Conservation (phyloP, 2,797 vertebrate genomes). For the Dendrocincla tyrannina region DNA sequence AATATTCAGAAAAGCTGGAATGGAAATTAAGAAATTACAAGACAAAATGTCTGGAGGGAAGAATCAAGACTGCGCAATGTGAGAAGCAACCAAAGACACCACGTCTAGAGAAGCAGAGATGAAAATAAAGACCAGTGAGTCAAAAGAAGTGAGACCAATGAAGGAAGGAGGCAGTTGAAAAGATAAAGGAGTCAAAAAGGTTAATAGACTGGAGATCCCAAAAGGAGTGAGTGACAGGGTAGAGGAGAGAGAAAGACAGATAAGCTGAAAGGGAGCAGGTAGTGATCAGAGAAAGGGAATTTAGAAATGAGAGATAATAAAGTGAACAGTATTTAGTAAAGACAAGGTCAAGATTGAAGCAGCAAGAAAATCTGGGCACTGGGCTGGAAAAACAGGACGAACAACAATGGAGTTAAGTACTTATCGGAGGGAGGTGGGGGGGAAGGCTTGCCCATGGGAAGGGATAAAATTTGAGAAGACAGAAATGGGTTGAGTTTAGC, state of each 20-base stretch:
- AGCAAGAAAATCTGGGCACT: not conserved
- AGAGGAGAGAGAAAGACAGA: slow-evolving; percentile 51
- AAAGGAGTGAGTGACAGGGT: slow-evolving; percentile 58
- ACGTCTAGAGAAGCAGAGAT: not conserved
- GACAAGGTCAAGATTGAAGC: slow-evolving; percentile 52
- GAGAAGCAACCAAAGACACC: slow-evolving; percentile 5
- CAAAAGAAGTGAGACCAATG: slow-evolving; percentile 26
- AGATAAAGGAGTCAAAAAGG: slow-evolving; percentile 58
- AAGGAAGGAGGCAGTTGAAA: slow-evolving; percentile 31
- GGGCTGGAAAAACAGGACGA: slow-evolving; percentile 1
- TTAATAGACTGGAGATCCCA: slow-evolving; percentile 65
- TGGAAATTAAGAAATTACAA: slow-evolving; percentile 5
- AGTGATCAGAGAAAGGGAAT: slow-evolving; percentile 56
- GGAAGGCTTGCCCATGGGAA: not conserved
- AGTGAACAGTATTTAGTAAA: slow-evolving; percentile 52
- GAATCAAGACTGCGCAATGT: not conserved
- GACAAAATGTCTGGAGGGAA: not conserved
- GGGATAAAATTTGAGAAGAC: not conserved
- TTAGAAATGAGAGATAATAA: slow-evolving; percentile 52
- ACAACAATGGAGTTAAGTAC: not conserved
- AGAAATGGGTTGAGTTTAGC: not conserved
- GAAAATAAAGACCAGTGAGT: slow-evolving; percentile 40
- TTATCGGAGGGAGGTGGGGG: not conserved
- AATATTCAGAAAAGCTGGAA: not conserved
- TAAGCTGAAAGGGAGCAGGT: slow-evolving; percentile 27